These are phyloP conservation scores for Leucophenga montana DNA, from an alignment of 2,888 invertebrate species.

Conservation along the genomic window DNA sequence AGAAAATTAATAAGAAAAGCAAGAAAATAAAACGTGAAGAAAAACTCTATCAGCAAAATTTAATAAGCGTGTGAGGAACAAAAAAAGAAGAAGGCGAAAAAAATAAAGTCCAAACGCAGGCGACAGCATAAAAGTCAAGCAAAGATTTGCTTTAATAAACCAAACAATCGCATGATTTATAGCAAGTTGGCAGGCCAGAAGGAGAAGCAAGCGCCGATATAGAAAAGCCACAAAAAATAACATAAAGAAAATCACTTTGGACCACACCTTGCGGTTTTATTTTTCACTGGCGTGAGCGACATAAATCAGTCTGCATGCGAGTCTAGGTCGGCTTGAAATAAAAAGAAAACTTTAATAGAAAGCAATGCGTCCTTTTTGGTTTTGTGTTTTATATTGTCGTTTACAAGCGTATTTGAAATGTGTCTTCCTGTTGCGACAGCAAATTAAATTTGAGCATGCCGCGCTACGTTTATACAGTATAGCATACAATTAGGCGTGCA, in stretches of 20 bases:
- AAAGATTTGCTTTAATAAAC: conserved; percentile 24
- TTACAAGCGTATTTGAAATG: background rate
- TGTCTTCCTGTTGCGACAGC: conserved; percentile 18
- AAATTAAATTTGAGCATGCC: conserved; percentile 22
- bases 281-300: conserved; percentile 50
- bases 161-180: conserved; percentile 23
- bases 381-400: background rate
- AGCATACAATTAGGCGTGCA: conserved; percentile 31
- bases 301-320: conserved; percentile 57
- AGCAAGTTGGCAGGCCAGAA: conserved; percentile 15
- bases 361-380: background rate
- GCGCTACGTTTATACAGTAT: background rate
- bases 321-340: background rate
- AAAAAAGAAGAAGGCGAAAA: background rate
- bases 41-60: conserved; percentile 14
- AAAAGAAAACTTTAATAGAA: background rate
- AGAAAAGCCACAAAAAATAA: conserved; percentile 39
- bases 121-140: conserved; percentile 32
- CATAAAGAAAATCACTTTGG: conserved; percentile 47
- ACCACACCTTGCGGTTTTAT: conserved; percentile 44
- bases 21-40: background rate
- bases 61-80: background rate
- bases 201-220: conserved; percentile 17
- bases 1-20: conserved; percentile 8
- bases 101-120: conserved; percentile 52